These are phyloP conservation scores for Oreochromis grahami DNA, from an alignment of 2,797 vertebrate species.

Conservation along the genomic window DNA sequence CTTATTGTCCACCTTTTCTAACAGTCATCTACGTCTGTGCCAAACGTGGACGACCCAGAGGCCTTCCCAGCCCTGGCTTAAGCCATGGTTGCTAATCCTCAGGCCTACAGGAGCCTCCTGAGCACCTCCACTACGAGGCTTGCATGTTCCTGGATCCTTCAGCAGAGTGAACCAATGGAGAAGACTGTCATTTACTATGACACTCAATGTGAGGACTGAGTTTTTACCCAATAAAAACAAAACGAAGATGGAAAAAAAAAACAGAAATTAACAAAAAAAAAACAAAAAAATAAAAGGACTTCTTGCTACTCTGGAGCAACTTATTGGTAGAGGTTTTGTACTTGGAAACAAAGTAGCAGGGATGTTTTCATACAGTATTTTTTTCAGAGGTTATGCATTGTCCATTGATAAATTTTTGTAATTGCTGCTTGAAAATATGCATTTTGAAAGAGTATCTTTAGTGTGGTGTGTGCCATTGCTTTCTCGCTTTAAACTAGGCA, in stretches of 20 bases:
- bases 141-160: constrained; percentile 99
- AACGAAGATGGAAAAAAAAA: constrained; percentile 72
- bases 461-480: constrained; percentile 69
- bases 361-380: constrained; percentile 99
- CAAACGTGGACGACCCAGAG: constrained; percentile 98
- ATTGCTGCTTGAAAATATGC: constrained; percentile 99
- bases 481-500: constrained; percentile 60
- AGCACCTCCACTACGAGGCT: constrained; percentile 96
- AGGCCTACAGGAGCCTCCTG: constrained; percentile 81
- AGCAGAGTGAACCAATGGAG: constrained; percentile 86
- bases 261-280: constrained; percentile 67
- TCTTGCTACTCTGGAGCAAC: constrained; percentile 98
- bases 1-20: background rate
- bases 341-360: constrained; percentile 99
- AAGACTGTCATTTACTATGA: constrained; percentile 94
- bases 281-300: constrained; percentile 90
- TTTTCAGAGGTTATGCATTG: constrained; percentile 99
- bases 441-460: constrained; percentile 89
- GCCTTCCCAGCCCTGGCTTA: constrained; percentile 98
- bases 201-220: constrained; percentile 99
- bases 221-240: constrained; percentile 98
- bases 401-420: constrained; percentile 98
- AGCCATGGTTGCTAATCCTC: constrained; percentile 76
- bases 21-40: constrained; percentile 88
- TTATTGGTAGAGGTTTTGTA: constrained; percentile 99